phyloP scores from a whole-genome alignment of 2,113 vertebrate genomes.

The Anthoscopus minutus region DNA sequence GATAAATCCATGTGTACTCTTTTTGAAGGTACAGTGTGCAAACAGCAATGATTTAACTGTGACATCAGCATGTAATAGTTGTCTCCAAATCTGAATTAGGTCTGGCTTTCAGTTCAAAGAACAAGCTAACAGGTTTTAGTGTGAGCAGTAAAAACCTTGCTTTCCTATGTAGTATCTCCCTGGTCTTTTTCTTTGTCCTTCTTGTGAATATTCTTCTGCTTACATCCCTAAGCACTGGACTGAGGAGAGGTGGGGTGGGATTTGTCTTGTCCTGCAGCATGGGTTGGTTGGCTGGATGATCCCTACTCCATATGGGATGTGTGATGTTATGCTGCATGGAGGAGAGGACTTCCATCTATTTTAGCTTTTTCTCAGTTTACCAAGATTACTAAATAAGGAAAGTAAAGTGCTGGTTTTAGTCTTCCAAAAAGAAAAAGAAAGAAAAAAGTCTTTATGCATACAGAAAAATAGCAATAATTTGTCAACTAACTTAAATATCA shows the following conservation, averaged over 20 bases:
- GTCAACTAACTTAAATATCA: not conserved
- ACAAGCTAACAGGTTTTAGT: not conserved
- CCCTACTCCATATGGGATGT: accelerated
- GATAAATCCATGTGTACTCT: not conserved
- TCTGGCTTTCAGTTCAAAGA: not conserved
- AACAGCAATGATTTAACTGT: not conserved
- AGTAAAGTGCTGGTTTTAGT: not conserved
- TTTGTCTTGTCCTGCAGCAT: not conserved
- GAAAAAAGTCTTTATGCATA: not conserved
- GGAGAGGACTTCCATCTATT: not conserved
- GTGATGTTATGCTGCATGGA: not conserved
- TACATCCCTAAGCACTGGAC: accelerated
- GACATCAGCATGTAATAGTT: not conserved
- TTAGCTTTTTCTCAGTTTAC: not conserved
- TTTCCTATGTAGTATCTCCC: not conserved
- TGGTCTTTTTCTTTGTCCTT: not conserved
- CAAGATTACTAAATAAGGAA: not conserved
- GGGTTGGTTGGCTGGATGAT: not conserved
- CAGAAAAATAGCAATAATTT: not conserved
- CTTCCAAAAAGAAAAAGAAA: not conserved
- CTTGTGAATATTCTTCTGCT: not conserved
- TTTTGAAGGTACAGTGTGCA: not conserved
- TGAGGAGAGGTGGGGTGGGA: not conserved
- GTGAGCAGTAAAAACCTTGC: not conserved
- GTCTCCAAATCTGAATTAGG: not conserved